phyloP scores from a whole-genome alignment of 2,797 vertebrate genomes.

The Acipenser transmontanus region DNA sequence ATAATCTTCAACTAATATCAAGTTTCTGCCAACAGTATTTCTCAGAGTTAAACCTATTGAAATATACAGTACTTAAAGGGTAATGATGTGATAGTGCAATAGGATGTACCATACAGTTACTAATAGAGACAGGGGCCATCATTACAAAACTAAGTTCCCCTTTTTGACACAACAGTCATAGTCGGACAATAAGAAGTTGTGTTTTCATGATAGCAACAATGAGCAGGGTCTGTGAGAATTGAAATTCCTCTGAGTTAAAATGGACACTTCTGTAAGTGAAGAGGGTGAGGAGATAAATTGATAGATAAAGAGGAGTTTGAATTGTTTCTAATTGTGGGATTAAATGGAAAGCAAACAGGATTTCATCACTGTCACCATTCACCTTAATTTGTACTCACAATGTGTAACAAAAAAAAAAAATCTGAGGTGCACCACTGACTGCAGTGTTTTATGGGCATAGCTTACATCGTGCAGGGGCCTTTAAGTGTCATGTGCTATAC shows the following conservation, averaged over 20 bases:
- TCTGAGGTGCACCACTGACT: neutral
- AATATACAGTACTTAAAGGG: too few species aligned
- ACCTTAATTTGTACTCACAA: slow-evolving; percentile 6
- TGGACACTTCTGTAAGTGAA: neutral
- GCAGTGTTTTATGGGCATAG: neutral
- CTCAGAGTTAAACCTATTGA: too few species aligned
- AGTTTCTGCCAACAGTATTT: too few species aligned
- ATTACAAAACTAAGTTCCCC: too few species aligned
- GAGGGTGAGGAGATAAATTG: neutral
- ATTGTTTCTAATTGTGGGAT: neutral
- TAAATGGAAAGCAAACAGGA: neutral
- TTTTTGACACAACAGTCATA: too few species aligned
- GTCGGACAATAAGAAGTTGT: too few species aligned
- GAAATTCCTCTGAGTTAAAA: neutral
- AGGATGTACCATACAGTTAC: too few species aligned
- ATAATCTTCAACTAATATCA: too few species aligned
- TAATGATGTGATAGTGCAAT: too few species aligned
- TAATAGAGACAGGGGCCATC: too few species aligned
- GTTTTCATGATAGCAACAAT: slow-evolving; percentile 29
- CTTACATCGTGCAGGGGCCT: neutral
- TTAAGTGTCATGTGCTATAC: slow-evolving; percentile 1
- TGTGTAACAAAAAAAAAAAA: neutral
- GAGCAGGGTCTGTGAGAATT: neutral
- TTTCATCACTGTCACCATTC: neutral
- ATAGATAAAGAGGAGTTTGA: neutral